Base-by-base conservation (phyloP, 2,888 invertebrate genomes). In the Hoplodrina ambigua region DNA sequence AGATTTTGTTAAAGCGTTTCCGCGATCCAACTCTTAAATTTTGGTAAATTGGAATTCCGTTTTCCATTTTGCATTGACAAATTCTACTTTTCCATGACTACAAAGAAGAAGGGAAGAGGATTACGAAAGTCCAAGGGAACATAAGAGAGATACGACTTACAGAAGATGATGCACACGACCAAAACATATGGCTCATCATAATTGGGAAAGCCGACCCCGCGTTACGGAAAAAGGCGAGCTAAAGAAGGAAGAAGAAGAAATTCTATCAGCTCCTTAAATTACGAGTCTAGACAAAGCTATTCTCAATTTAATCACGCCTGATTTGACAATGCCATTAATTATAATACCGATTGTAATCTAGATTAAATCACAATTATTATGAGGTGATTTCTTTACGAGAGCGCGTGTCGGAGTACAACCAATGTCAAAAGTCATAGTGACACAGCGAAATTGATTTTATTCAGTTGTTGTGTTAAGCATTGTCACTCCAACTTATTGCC, bases 361-460 rank as follows among this genome's bases (percentile, higher is more conserved):
- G 65, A 81, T 81, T 64, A 57, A 57, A 71, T 61, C 46, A 52
- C n/a, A 7, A 53, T 71, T 62, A 63, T 56, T 64, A 61, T 53
- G 46, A 46, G 13, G 49, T 20, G 11, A 60, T 53, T 78, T 70
- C 30, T 65, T 58, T 52, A 20, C 17, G n/a, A 65, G 44, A 46
- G 54, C 59, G 65, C 50, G 56, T 65, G 66, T n/a, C n/a, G 25
- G 41, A 30, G 57, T 55, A 54, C 71, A 60, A n/a, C n/a, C 75
- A 86, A 85, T 87, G 83, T 81, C 81, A 75, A 81, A 70, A 83
- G 84, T 85, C 83, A 84, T 54, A 66, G 70, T 85, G 83, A 86
- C 82, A 67, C 56, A 59, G 82, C 87, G 85, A 90, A 88, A 90
- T 86, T 75, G 59, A 57, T 57, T 56, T 62, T 46, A 60, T 60